Conservation (phyloP, 2,888 invertebrate genomes). For the Caenorhabditis auriculariae region DNA sequence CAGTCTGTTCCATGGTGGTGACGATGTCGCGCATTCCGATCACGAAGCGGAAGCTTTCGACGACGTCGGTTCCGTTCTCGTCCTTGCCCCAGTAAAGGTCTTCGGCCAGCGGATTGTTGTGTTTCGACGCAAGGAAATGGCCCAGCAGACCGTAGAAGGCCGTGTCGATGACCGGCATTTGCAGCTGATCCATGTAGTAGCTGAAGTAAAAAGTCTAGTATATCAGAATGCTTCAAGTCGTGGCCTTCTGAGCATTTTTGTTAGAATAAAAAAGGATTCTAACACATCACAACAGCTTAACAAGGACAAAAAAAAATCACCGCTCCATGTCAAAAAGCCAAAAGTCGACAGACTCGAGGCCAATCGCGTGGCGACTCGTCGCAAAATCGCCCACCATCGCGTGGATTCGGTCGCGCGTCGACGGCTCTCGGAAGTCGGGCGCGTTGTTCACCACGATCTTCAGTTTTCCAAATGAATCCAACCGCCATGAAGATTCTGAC, state of each 20-base stretch:
- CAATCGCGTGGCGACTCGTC: constrained; percentile 61
- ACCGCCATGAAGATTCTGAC: constrained; percentile 7
- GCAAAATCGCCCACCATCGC: constrained; percentile 58
- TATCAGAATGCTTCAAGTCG: no score
- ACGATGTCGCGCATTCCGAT: constrained; percentile 60
- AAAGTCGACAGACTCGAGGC: constrained; percentile 59
- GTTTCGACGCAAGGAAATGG: constrained; percentile 54
- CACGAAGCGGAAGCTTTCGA: constrained; percentile 47
- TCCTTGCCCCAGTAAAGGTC: constrained; percentile 56
- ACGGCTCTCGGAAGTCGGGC: constrained; percentile 52
- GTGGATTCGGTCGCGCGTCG: constrained; percentile 42
- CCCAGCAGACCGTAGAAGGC: constrained; percentile 53
- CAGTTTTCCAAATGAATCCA: not conserved
- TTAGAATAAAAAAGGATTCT: no score
- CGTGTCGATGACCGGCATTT: constrained; percentile 45
- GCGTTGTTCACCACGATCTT: constrained; percentile 62
- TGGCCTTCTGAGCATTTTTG: no score
- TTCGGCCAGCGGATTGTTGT: constrained; percentile 49
- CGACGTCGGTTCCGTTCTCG: constrained; percentile 21
- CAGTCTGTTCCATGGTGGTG: constrained; percentile 56
- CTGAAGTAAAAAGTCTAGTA: constrained; percentile 8
- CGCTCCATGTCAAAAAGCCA: constrained; percentile 61
- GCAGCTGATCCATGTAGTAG: constrained; percentile 52
- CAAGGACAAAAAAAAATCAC: constrained; percentile 4
- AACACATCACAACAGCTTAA: no score